These are phyloP conservation scores for Pogonocherus hispidulus DNA, from an alignment of 2,888 invertebrate species.

Conservation along the genomic window DNA sequence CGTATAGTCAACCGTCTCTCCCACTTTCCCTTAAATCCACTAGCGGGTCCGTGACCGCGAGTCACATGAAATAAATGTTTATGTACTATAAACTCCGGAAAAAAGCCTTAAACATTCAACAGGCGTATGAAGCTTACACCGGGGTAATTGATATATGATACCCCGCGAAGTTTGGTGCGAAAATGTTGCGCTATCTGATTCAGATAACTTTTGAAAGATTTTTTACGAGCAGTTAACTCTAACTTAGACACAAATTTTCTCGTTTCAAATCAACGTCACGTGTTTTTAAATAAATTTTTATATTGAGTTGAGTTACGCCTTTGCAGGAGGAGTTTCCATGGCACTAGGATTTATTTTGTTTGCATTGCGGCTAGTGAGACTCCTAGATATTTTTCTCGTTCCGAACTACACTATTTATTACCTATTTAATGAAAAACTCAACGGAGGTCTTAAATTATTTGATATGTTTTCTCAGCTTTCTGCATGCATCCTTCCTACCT, in stretches of 20 bases:
- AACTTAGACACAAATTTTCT: background rate
- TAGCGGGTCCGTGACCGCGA: background rate
- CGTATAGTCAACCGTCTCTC: background rate
- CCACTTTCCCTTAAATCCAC: background rate
- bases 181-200: too few relatives aligned
- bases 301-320: too few relatives aligned
- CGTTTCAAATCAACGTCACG: background rate
- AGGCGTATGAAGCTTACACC: conserved; percentile 4
- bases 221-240: background rate
- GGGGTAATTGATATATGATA: conserved; percentile 17
- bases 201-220: background rate
- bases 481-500: too few relatives aligned
- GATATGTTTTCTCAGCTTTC: too few relatives aligned
- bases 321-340: too few relatives aligned
- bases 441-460: too few relatives aligned
- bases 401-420: too few relatives aligned
- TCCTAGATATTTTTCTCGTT: too few relatives aligned
- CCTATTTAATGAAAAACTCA: too few relatives aligned
- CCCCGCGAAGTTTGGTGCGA: background rate
- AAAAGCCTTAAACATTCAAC: conserved; percentile 20
- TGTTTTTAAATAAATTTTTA: too few relatives aligned
- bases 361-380: too few relatives aligned
- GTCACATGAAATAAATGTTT: conserved; percentile 17
- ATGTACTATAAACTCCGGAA: background rate
- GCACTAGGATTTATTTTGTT: too few relatives aligned